These are phyloP conservation scores for Sciurus carolinensis DNA, from an alignment of 2,797 vertebrate genomes.

Conservation along the genomic window DNA sequence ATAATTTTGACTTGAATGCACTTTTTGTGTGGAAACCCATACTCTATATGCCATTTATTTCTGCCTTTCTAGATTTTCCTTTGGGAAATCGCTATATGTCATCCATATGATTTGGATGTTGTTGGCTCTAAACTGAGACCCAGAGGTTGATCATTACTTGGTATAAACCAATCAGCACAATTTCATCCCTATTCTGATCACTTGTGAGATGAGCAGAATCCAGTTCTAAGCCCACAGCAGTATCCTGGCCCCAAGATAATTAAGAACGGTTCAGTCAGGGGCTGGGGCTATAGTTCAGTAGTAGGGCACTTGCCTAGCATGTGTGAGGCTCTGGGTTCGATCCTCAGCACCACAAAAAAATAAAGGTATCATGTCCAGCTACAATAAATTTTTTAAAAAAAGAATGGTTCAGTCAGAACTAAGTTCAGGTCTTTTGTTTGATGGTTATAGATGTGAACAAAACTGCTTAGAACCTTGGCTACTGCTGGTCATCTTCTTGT, in stretches of 20 bases:
- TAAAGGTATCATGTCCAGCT: no score
- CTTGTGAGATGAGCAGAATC: not conserved
- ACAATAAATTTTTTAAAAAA: no score
- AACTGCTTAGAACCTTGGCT: not conserved
- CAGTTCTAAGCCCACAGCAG: not conserved
- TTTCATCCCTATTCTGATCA: not conserved
- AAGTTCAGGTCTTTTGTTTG: not conserved
- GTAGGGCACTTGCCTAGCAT: no score
- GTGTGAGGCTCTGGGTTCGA: no score
- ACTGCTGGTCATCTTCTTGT: not conserved
- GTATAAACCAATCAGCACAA: not conserved
- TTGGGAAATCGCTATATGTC: not conserved
- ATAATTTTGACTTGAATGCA: not conserved
- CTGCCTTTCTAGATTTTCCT: slow-evolving; percentile 4
- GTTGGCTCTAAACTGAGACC: not conserved
- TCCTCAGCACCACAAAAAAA: no score
- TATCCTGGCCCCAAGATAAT: not conserved
- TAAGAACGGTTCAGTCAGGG: not conserved
- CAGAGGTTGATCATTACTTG: not conserved
- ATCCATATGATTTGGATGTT: not conserved
- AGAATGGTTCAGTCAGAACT: not conserved
- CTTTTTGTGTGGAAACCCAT: not conserved
- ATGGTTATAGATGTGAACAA: not conserved
- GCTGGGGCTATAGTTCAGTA: no score
- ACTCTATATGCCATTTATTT: not conserved